Evolutionary conservation across 2,888 invertebrate genomes (phyloP), one percentile per base, ranked within the genome.

Genomic region (Drosophila planitibia): DNA sequence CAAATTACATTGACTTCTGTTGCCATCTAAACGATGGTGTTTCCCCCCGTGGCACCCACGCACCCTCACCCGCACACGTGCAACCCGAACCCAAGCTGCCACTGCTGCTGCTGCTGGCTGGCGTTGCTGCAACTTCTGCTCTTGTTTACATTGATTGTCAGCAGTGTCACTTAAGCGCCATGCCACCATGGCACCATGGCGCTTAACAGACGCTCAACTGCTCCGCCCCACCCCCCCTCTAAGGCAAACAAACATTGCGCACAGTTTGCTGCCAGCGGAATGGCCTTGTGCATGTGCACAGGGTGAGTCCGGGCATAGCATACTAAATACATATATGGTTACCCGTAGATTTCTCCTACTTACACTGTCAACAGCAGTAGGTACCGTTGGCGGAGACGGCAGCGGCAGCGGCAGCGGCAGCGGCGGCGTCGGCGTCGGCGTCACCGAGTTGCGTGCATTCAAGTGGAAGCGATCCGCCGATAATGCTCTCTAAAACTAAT

Each of bases 401-500:
- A 51, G 33, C 33, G 68, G 44, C 39, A 41, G 33, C 49, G 64
- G 44, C 39, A 51, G 33, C 33, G 68, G 44, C 39, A 41, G 33
- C 33, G 68, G 37, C 41, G 55, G 63, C 66, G 66, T 63, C 30
- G 22, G 64, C 54, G 58, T 52, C 35, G 61, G 62, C 70, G 82
- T 73, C 79, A 76, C 67, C 82, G 72, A 69, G 71, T 61, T 68
- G 79, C 74, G 64, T 75, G 75, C 89, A 89, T 70, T 91, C 85
- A 86, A 90, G 91, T 91, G 90, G 91, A 88, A 89, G 81, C 83
- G 84, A 91, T 91, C 91, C 88, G 76, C 77, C 85, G 91, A 91
- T 91, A 91, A 91, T 91, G 81, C 91, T 89, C 86, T 86, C 85
- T 88, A 90, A 90, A 92, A 90, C 88, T 82, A 88, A 91, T 87